Percentiles rank a stretch among this genome's conserved stretches.
These are phyloP conservation scores for Saccostrea glomerata DNA, from an alignment of 1,140 invertebrate species.

Conservation along the genomic window DNA sequence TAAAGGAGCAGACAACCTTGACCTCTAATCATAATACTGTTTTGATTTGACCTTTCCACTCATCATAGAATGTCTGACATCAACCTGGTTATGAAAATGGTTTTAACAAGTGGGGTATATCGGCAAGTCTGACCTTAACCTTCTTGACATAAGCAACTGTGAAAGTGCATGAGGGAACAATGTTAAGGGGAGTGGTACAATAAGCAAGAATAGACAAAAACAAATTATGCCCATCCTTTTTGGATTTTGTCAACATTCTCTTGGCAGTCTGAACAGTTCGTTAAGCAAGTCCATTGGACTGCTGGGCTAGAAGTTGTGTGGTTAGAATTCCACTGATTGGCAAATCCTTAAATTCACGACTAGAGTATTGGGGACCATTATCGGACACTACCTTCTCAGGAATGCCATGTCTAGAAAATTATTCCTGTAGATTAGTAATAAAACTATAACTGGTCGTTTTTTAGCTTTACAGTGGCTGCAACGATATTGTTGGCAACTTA, in stretches of 20 bases:
- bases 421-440: conserved; percentile 49
- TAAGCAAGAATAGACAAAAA: background rate
- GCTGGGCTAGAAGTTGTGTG: conserved; percentile 52
- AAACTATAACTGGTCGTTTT: conserved; percentile 43
- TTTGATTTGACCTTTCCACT: too few species aligned
- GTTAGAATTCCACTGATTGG: conserved; percentile 43
- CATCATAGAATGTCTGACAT: too few species aligned
- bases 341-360: conserved; percentile 51
- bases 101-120: background rate
- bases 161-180: background rate
- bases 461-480: too few species aligned
- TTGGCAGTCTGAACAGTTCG: conserved; percentile 60
- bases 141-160: background rate
- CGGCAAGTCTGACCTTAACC: background rate
- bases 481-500: too few species aligned
- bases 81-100: too few species aligned
- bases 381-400: conserved; percentile 56
- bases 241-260: conserved; percentile 49
- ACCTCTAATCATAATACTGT: too few species aligned
- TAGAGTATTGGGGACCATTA: conserved; percentile 56
- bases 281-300: conserved; percentile 62
- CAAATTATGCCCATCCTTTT: conserved; percentile 16
- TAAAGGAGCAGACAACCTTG: too few species aligned
- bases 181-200: background rate
- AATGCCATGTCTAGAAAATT: conserved; percentile 57